Percentiles rank a stretch among this genome's conserved stretches.
Conservation (phyloP, 1,140 invertebrate species). For the Asobara japonica region DNA sequence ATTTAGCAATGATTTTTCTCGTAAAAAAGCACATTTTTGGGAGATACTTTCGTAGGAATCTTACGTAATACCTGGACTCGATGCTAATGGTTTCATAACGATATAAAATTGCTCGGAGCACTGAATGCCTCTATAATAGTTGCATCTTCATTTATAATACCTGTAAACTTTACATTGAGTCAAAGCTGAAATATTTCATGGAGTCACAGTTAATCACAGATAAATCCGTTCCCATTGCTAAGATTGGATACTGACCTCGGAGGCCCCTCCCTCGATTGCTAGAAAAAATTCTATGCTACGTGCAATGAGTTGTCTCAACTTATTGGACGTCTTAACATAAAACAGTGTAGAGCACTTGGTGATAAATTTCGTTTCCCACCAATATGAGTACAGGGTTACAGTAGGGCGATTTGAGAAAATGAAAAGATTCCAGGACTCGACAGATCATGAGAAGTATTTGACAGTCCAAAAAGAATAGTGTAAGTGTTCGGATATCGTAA, state of each 20-base stretch:
- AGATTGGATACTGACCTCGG: background rate
- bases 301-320: background rate
- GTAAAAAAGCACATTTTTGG: background rate
- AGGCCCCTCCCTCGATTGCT: background rate
- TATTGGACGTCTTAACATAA: too few relatives aligned
- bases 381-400: too few relatives aligned
- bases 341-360: too few relatives aligned
- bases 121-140: background rate
- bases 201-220: constrained; percentile 43
- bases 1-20: background rate
- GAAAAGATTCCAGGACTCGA: too few relatives aligned
- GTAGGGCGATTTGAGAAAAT: too few relatives aligned
- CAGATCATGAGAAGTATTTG: too few relatives aligned
- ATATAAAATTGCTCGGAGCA: background rate
- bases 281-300: constrained; percentile 16
- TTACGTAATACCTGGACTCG: background rate
- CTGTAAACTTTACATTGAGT: constrained; percentile 4
- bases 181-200: constrained; percentile 16
- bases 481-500: too few relatives aligned
- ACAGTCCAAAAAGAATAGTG: too few relatives aligned
- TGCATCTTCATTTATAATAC: constrained; percentile 12
- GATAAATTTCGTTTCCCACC: too few relatives aligned
- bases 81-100: background rate
- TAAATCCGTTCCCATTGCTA: constrained; percentile 34
- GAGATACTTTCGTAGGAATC: background rate